Evolutionary conservation across 2,113 vertebrate species (phyloP), one percentile per base, ranked within the genome.

Genomic region (Salminus brasiliensis): DNA sequence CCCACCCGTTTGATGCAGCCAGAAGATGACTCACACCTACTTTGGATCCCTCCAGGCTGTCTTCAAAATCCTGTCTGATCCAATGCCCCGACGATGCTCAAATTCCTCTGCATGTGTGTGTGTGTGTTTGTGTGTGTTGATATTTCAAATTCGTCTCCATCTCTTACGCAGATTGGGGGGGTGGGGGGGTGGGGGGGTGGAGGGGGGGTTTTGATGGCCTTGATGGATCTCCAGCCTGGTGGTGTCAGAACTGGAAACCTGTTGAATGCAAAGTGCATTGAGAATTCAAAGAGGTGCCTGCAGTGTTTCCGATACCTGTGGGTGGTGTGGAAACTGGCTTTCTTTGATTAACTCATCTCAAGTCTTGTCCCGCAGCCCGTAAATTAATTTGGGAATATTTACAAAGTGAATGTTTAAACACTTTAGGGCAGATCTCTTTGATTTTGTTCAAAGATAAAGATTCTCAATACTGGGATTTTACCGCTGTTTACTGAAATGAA

Each of bases 351-450:
- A 79, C 55, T 49, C 30, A n/a, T 47, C 63, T n/a, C 52, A 62
- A 34, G 68, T 43, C 12, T 16, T 32, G 43, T 73, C 53, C 53
- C 43, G 25, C 71, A 60, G 77, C 57, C 47, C 66, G 32, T 29
- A 53, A 29, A 59, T 66, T 62, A 36, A 78, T 78, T 52, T 78
- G 32, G 23, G 70, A 80, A 66, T 68, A 68, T 69, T 39, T 78
- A 68, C 52, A 78, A 74, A 67, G 63, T 78, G 27, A 67, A 74
- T 77, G 69, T 82, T 78, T 73, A 73, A 80, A 66, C 62, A 66
- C 69, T 52, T 73, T n/a, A 60, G 41, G 68, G 30, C 57, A 49
- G 32, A 57, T 12, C 36, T 62, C 49, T 21, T 41, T 55, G 47
- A 73, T 45, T 36, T 66, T 9, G 18, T 67, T 23, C 32, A 80